Percentiles rank a stretch among this genome's conserved stretches.
Evolutionary conservation across 2,113 vertebrate species (phyloP).

Genomic region (Tursiops truncatus): DNA sequence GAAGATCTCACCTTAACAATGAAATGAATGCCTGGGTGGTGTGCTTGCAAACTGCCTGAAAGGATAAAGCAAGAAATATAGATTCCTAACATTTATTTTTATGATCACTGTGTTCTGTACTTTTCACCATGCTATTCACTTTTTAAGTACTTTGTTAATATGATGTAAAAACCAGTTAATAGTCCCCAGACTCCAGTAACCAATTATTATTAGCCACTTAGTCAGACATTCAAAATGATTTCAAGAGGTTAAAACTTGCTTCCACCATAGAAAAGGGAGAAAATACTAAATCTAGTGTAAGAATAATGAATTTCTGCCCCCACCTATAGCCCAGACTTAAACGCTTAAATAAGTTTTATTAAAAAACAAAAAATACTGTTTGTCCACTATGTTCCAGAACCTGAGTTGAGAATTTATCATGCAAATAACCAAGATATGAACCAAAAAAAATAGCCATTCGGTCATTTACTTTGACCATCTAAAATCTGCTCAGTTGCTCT

Average conservation of each 20-base stretch:
- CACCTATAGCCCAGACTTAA: neutral
- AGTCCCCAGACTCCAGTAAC: neutral
- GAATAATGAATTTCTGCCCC: neutral
- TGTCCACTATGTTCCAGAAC: neutral
- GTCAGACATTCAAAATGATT: slow-evolving; percentile 13
- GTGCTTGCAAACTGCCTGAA: neutral
- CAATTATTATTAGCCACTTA: neutral
- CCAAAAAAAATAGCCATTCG: neutral
- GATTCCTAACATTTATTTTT: slow-evolving; percentile 6
- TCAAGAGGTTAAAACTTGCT: slow-evolving; percentile 3
- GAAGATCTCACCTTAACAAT: neutral
- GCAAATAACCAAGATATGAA: neutral
- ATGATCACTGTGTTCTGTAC: neutral
- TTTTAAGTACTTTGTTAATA: slow-evolving; percentile 31
- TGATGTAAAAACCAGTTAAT: neutral
- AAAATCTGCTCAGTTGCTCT: neutral
- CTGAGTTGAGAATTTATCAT: neutral
- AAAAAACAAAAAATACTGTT: neutral
- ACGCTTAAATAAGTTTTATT: neutral
- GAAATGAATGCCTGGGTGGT: neutral
- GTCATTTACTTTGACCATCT: neutral
- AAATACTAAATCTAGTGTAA: neutral
- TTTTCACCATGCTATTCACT: neutral
- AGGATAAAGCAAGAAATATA: neutral
- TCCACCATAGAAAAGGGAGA: neutral